Percentiles rank a stretch among this genome's conserved stretches.
Conservation (phyloP, 2,113 vertebrate species). For the Protobothrops flavoviridis region DNA sequence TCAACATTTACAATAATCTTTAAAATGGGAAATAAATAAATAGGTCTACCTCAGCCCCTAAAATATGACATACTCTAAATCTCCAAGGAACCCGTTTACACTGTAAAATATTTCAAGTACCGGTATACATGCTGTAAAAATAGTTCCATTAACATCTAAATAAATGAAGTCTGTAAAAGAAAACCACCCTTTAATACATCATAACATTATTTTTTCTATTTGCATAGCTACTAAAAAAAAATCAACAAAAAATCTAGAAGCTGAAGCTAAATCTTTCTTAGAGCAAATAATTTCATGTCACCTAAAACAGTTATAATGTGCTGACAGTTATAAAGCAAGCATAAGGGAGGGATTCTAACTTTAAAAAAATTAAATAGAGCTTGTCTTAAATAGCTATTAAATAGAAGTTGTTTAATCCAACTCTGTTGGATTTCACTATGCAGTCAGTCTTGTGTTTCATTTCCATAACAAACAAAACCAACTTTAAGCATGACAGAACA, state of each 20-base stretch:
- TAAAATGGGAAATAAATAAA: background rate
- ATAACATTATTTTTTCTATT: background rate
- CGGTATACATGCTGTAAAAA: background rate
- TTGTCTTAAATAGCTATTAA: slow-evolving; percentile 1
- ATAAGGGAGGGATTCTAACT: slow-evolving; percentile 18
- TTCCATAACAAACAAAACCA: slow-evolving; percentile 30
- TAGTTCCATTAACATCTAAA: background rate
- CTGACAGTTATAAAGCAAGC: background rate
- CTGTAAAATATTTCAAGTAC: background rate
- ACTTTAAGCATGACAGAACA: slow-evolving; percentile 46
- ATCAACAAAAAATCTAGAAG: background rate
- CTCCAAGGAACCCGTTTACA: background rate
- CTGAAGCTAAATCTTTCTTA: background rate
- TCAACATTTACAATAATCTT: background rate
- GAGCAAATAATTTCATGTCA: slow-evolving; percentile 38
- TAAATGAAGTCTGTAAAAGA: background rate
- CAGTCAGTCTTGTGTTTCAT: slow-evolving; percentile 33
- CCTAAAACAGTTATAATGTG: slow-evolving; percentile 19
- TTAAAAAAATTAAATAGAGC: background rate
- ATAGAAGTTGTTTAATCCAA: slow-evolving; percentile 41
- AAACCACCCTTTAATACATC: background rate
- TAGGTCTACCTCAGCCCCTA: background rate
- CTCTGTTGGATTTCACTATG: slow-evolving; percentile 28
- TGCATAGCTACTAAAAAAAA: background rate
- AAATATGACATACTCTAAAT: background rate